Conservation (phyloP, 1,140 invertebrate species). For the Anoplolepis gracilipes region DNA sequence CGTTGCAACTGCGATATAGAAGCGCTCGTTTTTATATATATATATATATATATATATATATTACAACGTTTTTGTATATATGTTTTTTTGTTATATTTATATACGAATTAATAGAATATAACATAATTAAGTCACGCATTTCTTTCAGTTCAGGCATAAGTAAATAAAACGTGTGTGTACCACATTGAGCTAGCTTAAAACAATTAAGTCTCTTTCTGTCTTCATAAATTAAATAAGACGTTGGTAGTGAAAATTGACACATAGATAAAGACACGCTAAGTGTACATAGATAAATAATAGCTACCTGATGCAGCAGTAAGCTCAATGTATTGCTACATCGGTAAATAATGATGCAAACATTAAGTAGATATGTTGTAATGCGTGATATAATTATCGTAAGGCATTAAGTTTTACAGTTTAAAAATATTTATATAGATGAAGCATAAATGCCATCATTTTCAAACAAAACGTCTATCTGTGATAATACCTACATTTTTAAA, state of each 20-base stretch:
- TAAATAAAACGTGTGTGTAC: slow-evolving; percentile 46
- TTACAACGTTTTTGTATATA: slow-evolving; percentile 59
- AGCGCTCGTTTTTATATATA: slow-evolving; percentile 43
- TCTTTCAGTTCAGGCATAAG: slow-evolving; percentile 45
- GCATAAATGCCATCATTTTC: slow-evolving; percentile 46
- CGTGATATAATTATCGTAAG: slow-evolving; percentile 51
- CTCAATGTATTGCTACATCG: slow-evolving; percentile 4
- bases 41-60: slow-evolving; percentile 57
- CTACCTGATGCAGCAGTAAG: slow-evolving; percentile 26
- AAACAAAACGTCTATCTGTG: slow-evolving; percentile 18
- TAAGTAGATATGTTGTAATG: slow-evolving; percentile 56
- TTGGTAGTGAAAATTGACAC: slow-evolving; percentile 37
- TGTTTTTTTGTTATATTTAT: slow-evolving; percentile 68
- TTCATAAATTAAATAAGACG: slow-evolving; percentile 53
- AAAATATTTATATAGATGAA: slow-evolving; percentile 52
- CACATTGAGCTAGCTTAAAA: slow-evolving; percentile 55
- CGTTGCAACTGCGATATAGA: slow-evolving; percentile 65
- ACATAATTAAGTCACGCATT: slow-evolving; percentile 62
- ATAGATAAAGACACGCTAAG: slow-evolving; percentile 28
- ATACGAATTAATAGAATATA: slow-evolving; percentile 55
- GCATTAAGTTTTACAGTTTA: slow-evolving; percentile 48
- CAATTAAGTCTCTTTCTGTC: slow-evolving; percentile 59
- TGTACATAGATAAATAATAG: slow-evolving; percentile 26
- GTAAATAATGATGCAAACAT: slow-evolving; percentile 34
- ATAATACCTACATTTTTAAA: slow-evolving; percentile 22